These are phyloP conservation scores for Leptodactylus fuscus DNA, from an alignment of 2,113 vertebrate species.

Conservation along the genomic window DNA sequence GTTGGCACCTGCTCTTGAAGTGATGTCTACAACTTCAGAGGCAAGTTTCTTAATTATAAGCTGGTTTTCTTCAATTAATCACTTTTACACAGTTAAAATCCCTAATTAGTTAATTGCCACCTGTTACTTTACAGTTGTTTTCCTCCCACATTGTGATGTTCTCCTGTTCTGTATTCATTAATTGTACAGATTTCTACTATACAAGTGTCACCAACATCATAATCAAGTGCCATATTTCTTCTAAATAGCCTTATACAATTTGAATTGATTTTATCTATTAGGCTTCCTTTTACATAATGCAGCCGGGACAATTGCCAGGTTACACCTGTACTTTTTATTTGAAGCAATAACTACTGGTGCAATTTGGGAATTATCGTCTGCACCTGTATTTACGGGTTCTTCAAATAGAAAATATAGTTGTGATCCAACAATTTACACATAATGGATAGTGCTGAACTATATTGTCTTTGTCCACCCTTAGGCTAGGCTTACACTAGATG, in stretches of 20 bases:
- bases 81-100: slow-evolving; percentile 42
- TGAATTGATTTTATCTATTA: background rate
- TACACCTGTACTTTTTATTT: no score
- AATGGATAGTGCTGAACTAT: no score
- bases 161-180: slow-evolving; percentile 2
- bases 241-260: background rate
- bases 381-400: no score
- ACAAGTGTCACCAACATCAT: slow-evolving; percentile 4
- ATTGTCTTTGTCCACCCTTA: no score
- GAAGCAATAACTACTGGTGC: no score
- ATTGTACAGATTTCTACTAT: slow-evolving; percentile 34
- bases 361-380: no score
- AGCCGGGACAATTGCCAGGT: no score
- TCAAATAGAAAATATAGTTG: no score
- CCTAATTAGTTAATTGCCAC: slow-evolving; percentile 52
- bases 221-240: background rate
- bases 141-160: background rate
- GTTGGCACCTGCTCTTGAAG: slow-evolving; percentile 46
- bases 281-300: no score
- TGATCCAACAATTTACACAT: no score
- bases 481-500: no score
- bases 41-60: slow-evolving; percentile 50
- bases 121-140: slow-evolving; percentile 25
- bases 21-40: slow-evolving; percentile 22
- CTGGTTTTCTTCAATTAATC: slow-evolving; percentile 47